Base-by-base conservation (phyloP, 1,140 invertebrate genomes). In the Drosophila insularis region DNA sequence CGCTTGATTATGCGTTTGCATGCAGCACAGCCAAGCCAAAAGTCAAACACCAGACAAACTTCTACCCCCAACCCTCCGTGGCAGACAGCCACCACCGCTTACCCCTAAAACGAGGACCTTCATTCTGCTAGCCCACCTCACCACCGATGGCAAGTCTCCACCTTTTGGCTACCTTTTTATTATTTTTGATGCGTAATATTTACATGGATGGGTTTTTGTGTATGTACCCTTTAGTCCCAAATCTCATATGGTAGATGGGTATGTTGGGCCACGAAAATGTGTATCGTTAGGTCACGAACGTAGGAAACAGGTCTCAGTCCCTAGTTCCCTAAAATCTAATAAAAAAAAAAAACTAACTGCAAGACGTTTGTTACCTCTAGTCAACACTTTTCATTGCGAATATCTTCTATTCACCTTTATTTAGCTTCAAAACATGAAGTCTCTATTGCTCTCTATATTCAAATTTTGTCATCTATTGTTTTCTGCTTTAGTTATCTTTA, bases 1-100 rank as follows among this genome's bases (percentile, higher is more conserved):
- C 72, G 84, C 82, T 74, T 87, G 82, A 87, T 87, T 87, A 87
- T 87, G 82, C 82, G 82, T 87, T 87, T 89, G 84, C 82, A 89
- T 89, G 82, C 84, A 89, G 43, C 84, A 87, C 76, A 82, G 17
- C 32, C 31, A 87, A 87, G 72, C 76, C 72, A 77, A 78, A 87
- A 87, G 82, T 89, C 84, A 87, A 87, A 87, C 82, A 87, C 75
- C 76, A 75, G 69, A 82, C 80, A 89, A 79, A 80, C 75, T 84
- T 81, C 64, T 55, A 76, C 68, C 66, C 50, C 66, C 74, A 71
- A 66, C 46, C 66, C 50, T 63, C 79, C 75, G 68, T 46, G 43
- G 3, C 11, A 37, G 35, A 37, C 35, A 37, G 35, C 71, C 39
- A 43, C 71, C 39, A 43, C n/a, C 66, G 21, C 35, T 17, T 17